Evolutionary conservation across 1,140 invertebrate species (phyloP), one percentile per base, ranked within the genome.

Genomic region (Formica selysi): DNA sequence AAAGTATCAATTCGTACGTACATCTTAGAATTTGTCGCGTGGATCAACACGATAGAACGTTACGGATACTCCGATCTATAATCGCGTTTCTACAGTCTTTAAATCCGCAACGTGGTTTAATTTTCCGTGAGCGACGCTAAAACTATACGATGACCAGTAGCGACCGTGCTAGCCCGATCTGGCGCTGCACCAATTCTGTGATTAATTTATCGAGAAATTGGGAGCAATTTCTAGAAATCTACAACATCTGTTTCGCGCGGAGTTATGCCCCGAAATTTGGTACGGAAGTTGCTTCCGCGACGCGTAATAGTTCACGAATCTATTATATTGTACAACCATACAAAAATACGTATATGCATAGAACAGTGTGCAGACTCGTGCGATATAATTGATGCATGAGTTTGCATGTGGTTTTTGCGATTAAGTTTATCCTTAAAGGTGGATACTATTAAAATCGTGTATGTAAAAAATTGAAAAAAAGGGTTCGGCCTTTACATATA

Each of bases 181-280:
- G 59, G 57, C 65, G 36, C 29, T 54, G 67, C 16, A 41, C 73
- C 85, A 84, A 65, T 73, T 26, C 19, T 13, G n/a, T 65, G 70
- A 87, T 89, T 87, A 87, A 89, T 88, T 88, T 76, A 76, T 76
- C 41, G 41, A 65, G 44, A 74, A 61, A 86, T 76, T 44, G 76
- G 11, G 22, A 62, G 41, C 61, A 61, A 87, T 89, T 78, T 76
- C 65, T 54, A 38, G 57, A 48, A 78, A 51, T n/a, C 44, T 19
- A 64, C 67, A 44, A 86, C 87, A 87, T 88, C 85, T 87, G 87
- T 87, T 88, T 51, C 67, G 10, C 26, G 13, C 22, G 22, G 59
- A 61, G 54, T 79, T 79, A 68, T 79, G 36, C 29, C n/a, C 44
- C 19, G 26, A 2, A 76, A 76, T 67, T 87, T 11, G 26, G 29